These are phyloP conservation scores for Zeugodacus cucurbitae DNA, from an alignment of 1,140 invertebrate genomes.

Conservation along the genomic window DNA sequence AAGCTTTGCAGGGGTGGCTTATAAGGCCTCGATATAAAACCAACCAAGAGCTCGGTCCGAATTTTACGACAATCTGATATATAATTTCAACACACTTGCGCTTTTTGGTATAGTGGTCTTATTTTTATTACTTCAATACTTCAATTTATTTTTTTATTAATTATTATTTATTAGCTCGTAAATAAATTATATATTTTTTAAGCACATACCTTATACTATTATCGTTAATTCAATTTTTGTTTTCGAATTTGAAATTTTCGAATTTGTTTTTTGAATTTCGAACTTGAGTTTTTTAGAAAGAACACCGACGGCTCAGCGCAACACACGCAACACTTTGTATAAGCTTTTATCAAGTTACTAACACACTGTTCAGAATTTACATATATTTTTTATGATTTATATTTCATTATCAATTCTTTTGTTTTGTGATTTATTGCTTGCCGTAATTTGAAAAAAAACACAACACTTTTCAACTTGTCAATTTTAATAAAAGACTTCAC, in stretches of 20 bases:
- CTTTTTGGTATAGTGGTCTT: too few relatives aligned
- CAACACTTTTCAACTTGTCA: not conserved
- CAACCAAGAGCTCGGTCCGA: too few relatives aligned
- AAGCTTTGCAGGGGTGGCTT: too few relatives aligned
- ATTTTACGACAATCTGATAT: too few relatives aligned
- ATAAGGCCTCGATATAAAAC: too few relatives aligned
- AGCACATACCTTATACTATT: not conserved
- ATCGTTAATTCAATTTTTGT: not conserved
- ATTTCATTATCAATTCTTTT: not conserved
- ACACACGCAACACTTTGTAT: not conserved
- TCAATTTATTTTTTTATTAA: too few relatives aligned
- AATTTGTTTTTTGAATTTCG: not conserved
- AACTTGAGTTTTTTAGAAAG: not conserved
- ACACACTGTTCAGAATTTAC: not conserved
- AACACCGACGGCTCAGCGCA: constrained; percentile 6
- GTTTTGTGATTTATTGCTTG: not conserved
- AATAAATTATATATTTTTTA: not conserved
- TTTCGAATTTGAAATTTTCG: not conserved
- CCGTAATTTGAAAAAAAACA: not conserved
- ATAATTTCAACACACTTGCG: too few relatives aligned
- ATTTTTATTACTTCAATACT: too few relatives aligned
- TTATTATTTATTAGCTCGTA: not conserved
- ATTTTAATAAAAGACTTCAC: not conserved
- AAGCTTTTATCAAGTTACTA: not conserved
- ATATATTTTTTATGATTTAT: not conserved